phyloP scores from a whole-genome alignment of 2,113 vertebrate species.

The Anthoscopus minutus region DNA sequence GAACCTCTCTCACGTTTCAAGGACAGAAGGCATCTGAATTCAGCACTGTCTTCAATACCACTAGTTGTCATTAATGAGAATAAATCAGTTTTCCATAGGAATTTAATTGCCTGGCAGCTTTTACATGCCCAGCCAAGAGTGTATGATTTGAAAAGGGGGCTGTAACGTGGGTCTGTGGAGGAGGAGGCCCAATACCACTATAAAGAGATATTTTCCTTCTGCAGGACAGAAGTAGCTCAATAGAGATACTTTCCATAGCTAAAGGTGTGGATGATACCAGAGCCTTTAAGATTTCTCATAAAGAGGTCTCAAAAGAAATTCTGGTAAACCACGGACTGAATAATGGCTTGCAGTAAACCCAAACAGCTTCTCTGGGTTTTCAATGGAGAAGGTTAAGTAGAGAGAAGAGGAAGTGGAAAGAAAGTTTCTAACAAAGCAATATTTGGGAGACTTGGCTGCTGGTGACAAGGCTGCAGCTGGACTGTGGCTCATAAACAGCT shows the following conservation, averaged over 20 bases:
- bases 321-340: neutral
- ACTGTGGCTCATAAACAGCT: neutral
- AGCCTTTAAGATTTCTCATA: neutral
- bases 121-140: neutral
- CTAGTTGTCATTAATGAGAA: neutral
- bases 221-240: neutral
- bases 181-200: neutral
- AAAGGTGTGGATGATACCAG: neutral
- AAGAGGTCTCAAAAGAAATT: neutral
- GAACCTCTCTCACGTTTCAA: neutral
- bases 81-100: neutral
- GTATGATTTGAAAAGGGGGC: too few relatives aligned
- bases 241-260: neutral
- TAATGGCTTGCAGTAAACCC: neutral
- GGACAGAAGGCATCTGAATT: neutral
- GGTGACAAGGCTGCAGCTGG: neutral
- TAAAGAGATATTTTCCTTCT: neutral
- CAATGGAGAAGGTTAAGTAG: neutral
- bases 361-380: neutral
- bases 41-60: neutral
- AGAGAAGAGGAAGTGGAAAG: neutral
- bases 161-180: accelerated
- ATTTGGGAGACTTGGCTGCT: neutral
- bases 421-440: neutral
- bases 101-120: neutral